Evolutionary conservation across 2,113 vertebrate species (phyloP).

Genomic region (Craseonycteris thonglongyai): DNA sequence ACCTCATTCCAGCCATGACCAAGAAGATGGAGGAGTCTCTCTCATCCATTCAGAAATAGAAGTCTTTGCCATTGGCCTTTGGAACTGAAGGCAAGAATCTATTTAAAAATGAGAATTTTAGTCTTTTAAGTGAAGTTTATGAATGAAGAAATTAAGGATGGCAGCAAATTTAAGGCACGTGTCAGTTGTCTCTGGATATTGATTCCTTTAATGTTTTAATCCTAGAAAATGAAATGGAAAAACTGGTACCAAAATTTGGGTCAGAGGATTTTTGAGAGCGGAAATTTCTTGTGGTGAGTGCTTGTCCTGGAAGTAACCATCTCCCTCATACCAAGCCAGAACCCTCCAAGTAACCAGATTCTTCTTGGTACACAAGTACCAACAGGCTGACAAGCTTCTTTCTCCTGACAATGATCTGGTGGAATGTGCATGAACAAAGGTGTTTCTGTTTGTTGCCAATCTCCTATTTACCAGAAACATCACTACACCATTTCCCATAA

Average conservation of each 20-base stretch:
- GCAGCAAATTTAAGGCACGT: too few relatives aligned
- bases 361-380: not conserved
- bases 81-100: not conserved
- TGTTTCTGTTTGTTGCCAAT: not conserved
- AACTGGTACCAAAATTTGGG: conserved; percentile 28
- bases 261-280: not conserved
- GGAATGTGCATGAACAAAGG: not conserved
- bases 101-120: too few relatives aligned
- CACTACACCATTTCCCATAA: not conserved
- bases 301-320: not conserved
- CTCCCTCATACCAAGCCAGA: not conserved
- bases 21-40: conserved; percentile 86
- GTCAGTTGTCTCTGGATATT: too few relatives aligned
- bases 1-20: conserved; percentile 90
- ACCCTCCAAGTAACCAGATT: not conserved
- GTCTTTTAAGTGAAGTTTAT: too few relatives aligned
- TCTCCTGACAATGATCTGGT: not conserved
- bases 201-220: not conserved
- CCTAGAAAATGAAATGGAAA: not conserved
- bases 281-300: not conserved
- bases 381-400: not conserved
- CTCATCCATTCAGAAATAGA: conserved; percentile 82
- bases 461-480: not conserved
- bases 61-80: not conserved
- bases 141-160: too few relatives aligned